Base-by-base conservation (phyloP, 2,113 vertebrate species). In the Gobius niger region DNA sequence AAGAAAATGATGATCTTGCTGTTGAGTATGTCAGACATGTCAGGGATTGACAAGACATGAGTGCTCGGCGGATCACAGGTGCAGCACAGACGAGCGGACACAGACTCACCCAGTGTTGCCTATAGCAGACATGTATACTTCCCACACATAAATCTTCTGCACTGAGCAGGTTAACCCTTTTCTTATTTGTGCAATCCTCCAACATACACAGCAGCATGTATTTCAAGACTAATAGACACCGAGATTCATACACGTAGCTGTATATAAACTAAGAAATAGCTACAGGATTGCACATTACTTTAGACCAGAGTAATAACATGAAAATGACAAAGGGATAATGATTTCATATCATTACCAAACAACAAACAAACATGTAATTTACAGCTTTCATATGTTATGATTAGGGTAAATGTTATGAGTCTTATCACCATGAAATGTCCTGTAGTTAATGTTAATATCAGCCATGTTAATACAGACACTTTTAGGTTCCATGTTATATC, bases 1-100 rank as follows among this genome's bases (percentile, higher is more conserved):
- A 72, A 80, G 74, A 83, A 88, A 90, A 90, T 84, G 75, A 82
- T 78, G 41, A n/a, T 82, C 68, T 82, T 83, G 64, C 82, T 73
- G 69, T 79, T 51, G 65, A 91, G 84, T 49, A 50, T 74, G 76
- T 67, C 67, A 62, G 73, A 63, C 67, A 40, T 73, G 84, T 75
- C 71, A 77, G 46, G 75, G 65, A 64, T 49, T 77, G 72, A 70
- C 46, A 60, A 41, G 65, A 64, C 65, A 52, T 46, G 24, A 64
- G 19, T 71, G 63, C 57, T 67, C 77, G 70, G 69, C 60, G 52
- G 63, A 82, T 64, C 67, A 61, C 57, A 72, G 64, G 54, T 15
- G 60, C 54, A 64, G 59, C 15, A 51, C 44, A 40, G 62, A 24
- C 18, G 65, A 42, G 12, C 50, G 41, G 18, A 65, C 2, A 64